Conservation (phyloP, 2,797 vertebrate genomes). For the Sebastes hopkinsi region DNA sequence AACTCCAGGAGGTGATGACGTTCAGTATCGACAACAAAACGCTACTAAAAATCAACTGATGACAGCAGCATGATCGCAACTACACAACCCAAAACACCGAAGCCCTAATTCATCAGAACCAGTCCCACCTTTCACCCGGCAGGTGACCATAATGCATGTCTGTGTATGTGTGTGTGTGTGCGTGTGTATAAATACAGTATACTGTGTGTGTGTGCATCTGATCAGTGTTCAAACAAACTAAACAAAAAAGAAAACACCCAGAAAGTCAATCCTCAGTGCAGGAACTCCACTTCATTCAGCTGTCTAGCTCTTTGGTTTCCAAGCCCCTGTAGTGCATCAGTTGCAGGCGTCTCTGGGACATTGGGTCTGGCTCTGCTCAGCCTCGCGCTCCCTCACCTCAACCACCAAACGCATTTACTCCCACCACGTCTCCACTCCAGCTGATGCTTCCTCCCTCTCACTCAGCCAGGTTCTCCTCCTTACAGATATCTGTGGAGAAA, state of each 20-base stretch:
- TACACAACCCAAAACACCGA: slow-evolving; percentile 22
- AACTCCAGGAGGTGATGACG: not conserved
- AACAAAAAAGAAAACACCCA: slow-evolving; percentile 11
- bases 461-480: slow-evolving; percentile 71
- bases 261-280: slow-evolving; percentile 59
- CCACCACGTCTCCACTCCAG: slow-evolving; percentile 28
- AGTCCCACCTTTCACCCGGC: not conserved
- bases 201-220: not conserved
- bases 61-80: slow-evolving; percentile 32
- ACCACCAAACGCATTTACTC: slow-evolving; percentile 23
- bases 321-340: slow-evolving; percentile 59
- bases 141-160: slow-evolving; percentile 12
- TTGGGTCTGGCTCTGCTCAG: slow-evolving; percentile 31
- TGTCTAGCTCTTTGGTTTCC: slow-evolving; percentile 73
- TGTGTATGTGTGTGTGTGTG: slow-evolving; percentile 6
- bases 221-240: slow-evolving; percentile 60
- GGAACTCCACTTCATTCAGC: slow-evolving; percentile 61
- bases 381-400: slow-evolving; percentile 34
- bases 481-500: slow-evolving; percentile 63
- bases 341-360: slow-evolving; percentile 48
- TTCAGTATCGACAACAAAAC: not conserved
- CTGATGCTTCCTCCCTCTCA: slow-evolving; percentile 43
- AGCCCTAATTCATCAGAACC: slow-evolving; percentile 22
- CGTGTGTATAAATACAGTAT: not conserved
- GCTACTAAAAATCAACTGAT: slow-evolving; percentile 6